phyloP scores from a whole-genome alignment of 2,888 invertebrate species.

The Napeogenes inachia region DNA sequence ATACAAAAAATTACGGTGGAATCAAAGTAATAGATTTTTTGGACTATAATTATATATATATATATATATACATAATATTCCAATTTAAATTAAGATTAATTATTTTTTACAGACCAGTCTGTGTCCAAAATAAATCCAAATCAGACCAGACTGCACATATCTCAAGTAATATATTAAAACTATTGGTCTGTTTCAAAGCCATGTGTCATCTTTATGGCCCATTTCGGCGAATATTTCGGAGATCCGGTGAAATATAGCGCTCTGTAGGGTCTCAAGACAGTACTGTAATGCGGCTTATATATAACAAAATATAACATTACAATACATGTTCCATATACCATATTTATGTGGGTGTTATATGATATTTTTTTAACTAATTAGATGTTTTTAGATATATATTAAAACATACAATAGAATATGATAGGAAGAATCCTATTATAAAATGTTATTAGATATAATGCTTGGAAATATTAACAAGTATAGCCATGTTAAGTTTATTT shows the following conservation, averaged over 20 bases:
- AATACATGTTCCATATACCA: slow-evolving; percentile 1
- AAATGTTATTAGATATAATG: no score
- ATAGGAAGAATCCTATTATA: no score
- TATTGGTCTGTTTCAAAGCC: slow-evolving; percentile 54
- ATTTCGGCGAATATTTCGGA: slow-evolving; percentile 66
- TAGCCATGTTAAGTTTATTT: no score
- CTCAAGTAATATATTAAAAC: slow-evolving; percentile 50
- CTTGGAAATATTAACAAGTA: no score
- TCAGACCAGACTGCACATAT: slow-evolving; percentile 2
- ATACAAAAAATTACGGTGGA: no score
- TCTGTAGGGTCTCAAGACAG: slow-evolving; percentile 35
- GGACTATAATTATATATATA: no score
- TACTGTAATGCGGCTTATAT: slow-evolving; percentile 23
- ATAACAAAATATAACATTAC: slow-evolving; percentile 24
- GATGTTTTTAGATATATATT: no score
- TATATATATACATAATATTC: no score
- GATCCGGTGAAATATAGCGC: slow-evolving; percentile 60
- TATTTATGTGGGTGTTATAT: slow-evolving; percentile 1
- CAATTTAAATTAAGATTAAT: no score
- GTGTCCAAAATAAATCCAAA: background rate
- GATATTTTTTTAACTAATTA: background rate
- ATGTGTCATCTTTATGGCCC: slow-evolving; percentile 71
- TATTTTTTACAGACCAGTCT: no score
- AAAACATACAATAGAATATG: no score
- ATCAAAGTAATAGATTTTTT: no score